Evolutionary conservation across 2,113 vertebrate genomes (phyloP).

Genomic region (Pseudorhombus dupliciocellatus): DNA sequence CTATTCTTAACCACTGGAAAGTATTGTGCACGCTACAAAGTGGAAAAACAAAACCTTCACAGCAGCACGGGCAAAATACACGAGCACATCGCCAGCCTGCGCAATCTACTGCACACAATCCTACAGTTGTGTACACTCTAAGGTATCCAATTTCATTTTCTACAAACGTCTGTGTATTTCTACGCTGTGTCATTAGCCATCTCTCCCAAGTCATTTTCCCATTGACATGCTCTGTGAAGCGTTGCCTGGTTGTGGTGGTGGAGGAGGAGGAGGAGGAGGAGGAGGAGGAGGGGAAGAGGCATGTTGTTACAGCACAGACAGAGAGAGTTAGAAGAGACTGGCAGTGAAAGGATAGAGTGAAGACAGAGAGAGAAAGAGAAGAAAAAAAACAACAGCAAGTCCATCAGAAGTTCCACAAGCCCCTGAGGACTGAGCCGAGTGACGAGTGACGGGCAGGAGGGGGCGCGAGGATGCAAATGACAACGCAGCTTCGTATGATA

Average conservation of each 20-base stretch:
- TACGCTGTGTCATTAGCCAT: conserved; percentile 66
- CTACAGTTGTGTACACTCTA: conserved; percentile 39
- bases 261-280: neutral
- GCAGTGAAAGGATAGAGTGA: neutral
- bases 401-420: too few relatives aligned
- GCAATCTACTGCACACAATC: conserved; percentile 27
- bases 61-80: conserved; percentile 13
- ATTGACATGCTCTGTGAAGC: conserved; percentile 75
- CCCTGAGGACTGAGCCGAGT: neutral
- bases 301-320: neutral
- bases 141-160: conserved; percentile 61
- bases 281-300: neutral
- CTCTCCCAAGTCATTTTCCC: conserved; percentile 68
- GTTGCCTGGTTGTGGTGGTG: conserved; percentile 7
- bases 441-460: neutral
- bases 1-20: neutral
- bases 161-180: conserved; percentile 58
- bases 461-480: neutral
- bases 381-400: too few relatives aligned
- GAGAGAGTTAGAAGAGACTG: neutral
- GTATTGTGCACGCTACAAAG: neutral
- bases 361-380: too few relatives aligned
- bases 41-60: neutral
- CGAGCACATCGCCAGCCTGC: conserved; percentile 6
- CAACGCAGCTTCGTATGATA: too few relatives aligned